Conservation (phyloP, 2,797 vertebrate genomes). For the Acanthiza pusilla region DNA sequence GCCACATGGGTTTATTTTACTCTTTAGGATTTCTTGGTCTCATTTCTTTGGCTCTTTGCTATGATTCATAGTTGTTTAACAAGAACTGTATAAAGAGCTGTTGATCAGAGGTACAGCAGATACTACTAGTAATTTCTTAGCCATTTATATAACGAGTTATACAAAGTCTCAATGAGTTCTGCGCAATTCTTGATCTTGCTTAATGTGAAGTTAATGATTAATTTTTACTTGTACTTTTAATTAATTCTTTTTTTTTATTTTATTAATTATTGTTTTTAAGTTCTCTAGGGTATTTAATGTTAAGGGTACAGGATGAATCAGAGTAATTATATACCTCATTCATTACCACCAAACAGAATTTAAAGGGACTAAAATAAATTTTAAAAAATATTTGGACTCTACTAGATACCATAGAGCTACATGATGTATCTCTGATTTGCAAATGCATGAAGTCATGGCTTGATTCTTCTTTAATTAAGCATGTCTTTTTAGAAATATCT, state of each 20-base stretch:
- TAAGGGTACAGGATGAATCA: not conserved
- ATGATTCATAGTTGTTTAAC: not conserved
- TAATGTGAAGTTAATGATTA: not conserved
- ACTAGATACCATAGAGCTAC: not conserved
- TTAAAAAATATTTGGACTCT: not conserved
- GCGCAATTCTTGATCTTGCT: not conserved
- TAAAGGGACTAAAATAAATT: not conserved
- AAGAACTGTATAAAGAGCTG: not conserved
- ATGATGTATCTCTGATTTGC: not conserved
- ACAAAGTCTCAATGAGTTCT: not conserved
- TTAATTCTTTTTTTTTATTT: not conserved
- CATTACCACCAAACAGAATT: not conserved
- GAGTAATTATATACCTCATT: not conserved
- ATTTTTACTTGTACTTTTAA: not conserved
- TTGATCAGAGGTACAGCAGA: not conserved
- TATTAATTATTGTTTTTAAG: not conserved
- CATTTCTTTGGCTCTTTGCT: not conserved
- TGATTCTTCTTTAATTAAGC: constrained; percentile 8
- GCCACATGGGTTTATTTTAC: not conserved
- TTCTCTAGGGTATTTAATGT: not conserved
- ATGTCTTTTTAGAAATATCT: not conserved
- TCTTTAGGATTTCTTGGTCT: not conserved
- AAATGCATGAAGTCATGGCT: not conserved
- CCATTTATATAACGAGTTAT: not conserved
- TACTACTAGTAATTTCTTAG: not conserved